Conservation (phyloP, 2,888 invertebrate species). For the Tetragnatha montana region DNA sequence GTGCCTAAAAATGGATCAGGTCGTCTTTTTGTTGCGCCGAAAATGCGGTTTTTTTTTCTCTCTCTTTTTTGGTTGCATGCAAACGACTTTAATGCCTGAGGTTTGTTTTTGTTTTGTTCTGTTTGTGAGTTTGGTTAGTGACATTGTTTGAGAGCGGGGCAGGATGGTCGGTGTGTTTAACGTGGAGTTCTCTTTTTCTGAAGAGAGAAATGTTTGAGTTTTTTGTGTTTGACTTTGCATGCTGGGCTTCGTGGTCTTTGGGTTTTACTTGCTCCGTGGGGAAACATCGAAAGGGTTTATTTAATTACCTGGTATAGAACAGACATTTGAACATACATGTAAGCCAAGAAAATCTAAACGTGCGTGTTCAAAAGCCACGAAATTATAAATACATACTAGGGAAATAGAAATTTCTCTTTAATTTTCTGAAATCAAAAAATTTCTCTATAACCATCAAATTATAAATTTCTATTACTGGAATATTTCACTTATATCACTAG, state of each 20-base stretch:
- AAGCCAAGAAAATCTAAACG: too few species aligned
- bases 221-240: background rate
- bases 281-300: background rate
- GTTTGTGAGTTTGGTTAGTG: background rate
- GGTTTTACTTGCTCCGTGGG: background rate
- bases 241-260: background rate
- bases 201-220: background rate
- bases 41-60: constrained; percentile 1
- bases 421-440: too few species aligned
- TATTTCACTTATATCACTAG: too few species aligned
- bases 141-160: background rate
- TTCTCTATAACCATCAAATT: too few species aligned
- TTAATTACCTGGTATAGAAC: background rate
- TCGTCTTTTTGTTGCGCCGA: constrained; percentile 21
- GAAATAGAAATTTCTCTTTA: too few species aligned
- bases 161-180: background rate
- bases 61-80: constrained; percentile 7
- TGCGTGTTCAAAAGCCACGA: too few species aligned
- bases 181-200: background rate
- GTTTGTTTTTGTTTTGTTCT: constrained; percentile 15
- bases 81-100: constrained; percentile 44
- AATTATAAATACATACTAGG: too few species aligned
- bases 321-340: background rate
- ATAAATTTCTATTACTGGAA: too few species aligned
- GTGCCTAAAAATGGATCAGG: constrained; percentile 56